phyloP scores from a whole-genome alignment of 2,888 invertebrate species.

The Anthophora plumipes region DNA sequence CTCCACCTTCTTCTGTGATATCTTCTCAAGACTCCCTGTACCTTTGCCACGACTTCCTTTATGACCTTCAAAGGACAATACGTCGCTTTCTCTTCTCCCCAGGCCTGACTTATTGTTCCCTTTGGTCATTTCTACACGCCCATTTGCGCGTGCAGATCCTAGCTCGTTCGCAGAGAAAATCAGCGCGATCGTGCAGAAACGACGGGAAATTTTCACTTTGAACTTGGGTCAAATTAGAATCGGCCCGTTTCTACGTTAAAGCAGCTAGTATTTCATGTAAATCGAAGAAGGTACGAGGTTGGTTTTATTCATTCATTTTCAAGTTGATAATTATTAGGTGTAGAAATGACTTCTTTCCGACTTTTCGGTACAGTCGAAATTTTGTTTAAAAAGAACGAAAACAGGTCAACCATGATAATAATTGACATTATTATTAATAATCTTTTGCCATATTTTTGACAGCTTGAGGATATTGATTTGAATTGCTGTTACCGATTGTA shows the following conservation, averaged over 20 bases:
- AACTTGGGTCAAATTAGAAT: conserved; percentile 37
- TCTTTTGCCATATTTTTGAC: too few species aligned
- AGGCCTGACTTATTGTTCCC: conserved; percentile 50
- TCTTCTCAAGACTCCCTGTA: conserved; percentile 31
- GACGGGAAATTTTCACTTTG: conserved; percentile 51
- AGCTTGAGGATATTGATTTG: too few species aligned
- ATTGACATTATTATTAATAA: too few species aligned
- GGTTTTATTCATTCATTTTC: conserved; percentile 12
- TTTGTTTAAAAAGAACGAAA: too few species aligned
- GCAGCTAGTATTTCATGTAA: not conserved
- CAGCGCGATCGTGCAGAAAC: conserved; percentile 33
- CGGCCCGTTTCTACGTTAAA: conserved; percentile 13
- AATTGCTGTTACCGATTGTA: too few species aligned
- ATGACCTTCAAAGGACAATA: conserved; percentile 61
- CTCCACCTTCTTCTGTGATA: conserved; percentile 3
- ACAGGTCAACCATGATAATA: too few species aligned
- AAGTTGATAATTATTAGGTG: too few species aligned
- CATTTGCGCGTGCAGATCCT: conserved; percentile 33
- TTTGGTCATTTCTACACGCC: conserved; percentile 53
- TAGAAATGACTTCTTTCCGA: too few species aligned
- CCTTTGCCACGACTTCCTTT: conserved; percentile 61
- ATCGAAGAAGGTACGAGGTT: not conserved
- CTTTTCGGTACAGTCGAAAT: too few species aligned
- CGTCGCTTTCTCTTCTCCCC: conserved; percentile 28
- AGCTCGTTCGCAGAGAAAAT: conserved; percentile 5